Evolutionary conservation across 1,140 invertebrate genomes (phyloP).

Genomic region (Stegodyphus dumicola): DNA sequence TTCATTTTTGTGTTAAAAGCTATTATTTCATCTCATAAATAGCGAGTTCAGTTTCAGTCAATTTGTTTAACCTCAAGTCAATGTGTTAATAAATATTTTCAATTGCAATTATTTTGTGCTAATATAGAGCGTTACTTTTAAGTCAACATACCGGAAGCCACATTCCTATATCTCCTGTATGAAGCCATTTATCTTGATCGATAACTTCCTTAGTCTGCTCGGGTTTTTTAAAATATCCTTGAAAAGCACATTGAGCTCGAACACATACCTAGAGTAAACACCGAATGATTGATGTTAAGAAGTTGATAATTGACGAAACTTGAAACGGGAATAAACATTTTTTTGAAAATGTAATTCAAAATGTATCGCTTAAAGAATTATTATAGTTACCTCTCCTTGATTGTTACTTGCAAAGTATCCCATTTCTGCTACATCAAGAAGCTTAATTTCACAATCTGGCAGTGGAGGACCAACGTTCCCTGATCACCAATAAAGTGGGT

Average conservation of each 20-base stretch:
- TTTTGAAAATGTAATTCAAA: too few relatives aligned
- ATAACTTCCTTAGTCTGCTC: conserved; percentile 88
- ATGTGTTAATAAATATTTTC: too few relatives aligned
- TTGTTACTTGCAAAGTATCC: conserved; percentile 91
- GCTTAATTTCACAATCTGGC: conserved; percentile 89
- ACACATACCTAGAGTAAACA: conserved; percentile 70
- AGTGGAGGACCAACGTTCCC: conserved; percentile 92
- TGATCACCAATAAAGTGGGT: background rate
- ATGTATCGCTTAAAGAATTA: background rate
- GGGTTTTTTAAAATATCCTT: conserved; percentile 89
- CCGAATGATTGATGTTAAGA: background rate
- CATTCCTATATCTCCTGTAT: conserved; percentile 93
- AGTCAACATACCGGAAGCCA: conserved; percentile 72
- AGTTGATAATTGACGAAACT: background rate
- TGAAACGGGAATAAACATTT: too few relatives aligned
- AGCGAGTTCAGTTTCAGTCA: too few relatives aligned
- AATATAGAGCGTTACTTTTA: too few relatives aligned
- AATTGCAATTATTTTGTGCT: too few relatives aligned
- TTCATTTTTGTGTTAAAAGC: too few relatives aligned
- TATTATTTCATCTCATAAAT: too few relatives aligned
- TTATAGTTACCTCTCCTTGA: conserved; percentile 74
- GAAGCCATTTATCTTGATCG: conserved; percentile 91
- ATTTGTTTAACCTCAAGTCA: too few relatives aligned
- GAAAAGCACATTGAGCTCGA: conserved; percentile 69
- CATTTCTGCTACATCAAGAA: conserved; percentile 98